These are phyloP conservation scores for Cryptus viduatorius DNA, from an alignment of 2,888 invertebrate species.

Conservation along the genomic window DNA sequence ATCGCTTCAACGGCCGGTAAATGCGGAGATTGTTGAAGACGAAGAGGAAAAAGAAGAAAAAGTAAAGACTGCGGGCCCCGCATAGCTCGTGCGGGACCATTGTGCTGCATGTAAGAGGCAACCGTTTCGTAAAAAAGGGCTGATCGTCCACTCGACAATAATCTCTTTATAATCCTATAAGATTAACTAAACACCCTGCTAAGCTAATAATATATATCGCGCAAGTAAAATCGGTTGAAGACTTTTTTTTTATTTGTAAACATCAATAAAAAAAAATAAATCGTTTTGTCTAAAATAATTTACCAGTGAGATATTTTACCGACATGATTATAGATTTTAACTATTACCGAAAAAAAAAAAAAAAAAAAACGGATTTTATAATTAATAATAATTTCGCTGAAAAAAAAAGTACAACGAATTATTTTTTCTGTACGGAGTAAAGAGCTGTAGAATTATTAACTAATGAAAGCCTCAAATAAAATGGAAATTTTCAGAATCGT, in stretches of 20 bases:
- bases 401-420: neutral
- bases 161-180: constrained; percentile 10
- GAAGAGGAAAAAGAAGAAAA: constrained; percentile 40
- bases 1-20: constrained; percentile 8
- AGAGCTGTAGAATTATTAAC: neutral
- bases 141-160: constrained; percentile 6
- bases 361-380: no score
- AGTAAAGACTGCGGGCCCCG: constrained; percentile 65
- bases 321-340: no score
- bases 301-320: neutral
- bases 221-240: neutral
- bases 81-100: constrained; percentile 68
- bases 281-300: neutral
- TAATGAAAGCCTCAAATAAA: neutral
- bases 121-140: constrained; percentile 1
- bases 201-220: neutral
- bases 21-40: constrained; percentile 13
- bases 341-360: no score
- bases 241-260: neutral
- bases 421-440: neutral
- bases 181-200: neutral
- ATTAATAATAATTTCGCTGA: no score
- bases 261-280: neutral
- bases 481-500: neutral
- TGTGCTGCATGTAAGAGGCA: constrained; percentile 30